These are phyloP conservation scores for Pelmatolapia mariae DNA, from an alignment of 2,113 vertebrate genomes.

Conservation along the genomic window DNA sequence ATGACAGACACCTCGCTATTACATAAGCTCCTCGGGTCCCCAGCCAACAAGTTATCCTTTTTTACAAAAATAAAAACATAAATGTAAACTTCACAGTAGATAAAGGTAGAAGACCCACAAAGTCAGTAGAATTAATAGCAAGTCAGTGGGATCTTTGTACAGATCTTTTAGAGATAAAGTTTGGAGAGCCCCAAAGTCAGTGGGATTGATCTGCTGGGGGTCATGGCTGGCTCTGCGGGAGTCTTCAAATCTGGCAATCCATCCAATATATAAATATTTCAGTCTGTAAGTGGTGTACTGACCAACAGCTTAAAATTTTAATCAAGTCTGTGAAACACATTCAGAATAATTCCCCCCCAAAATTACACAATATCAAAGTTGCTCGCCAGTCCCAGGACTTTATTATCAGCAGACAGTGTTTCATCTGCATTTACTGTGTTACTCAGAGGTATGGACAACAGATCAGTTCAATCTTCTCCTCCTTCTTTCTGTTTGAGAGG, in stretches of 20 bases:
- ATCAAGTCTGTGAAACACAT: neutral
- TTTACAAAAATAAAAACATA: neutral
- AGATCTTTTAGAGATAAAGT: neutral
- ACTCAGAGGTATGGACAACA: neutral
- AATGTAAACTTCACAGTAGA: neutral
- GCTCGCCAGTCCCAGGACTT: neutral
- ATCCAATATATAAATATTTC: neutral
- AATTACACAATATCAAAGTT: neutral
- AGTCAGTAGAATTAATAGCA: neutral
- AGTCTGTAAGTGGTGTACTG: neutral
- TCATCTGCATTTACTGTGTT: neutral
- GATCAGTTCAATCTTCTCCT: constrained; percentile 12
- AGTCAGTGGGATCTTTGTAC: neutral
- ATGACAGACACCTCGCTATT: neutral
- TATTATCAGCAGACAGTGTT: neutral
- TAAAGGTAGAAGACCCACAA: neutral
- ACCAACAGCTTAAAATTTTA: neutral
- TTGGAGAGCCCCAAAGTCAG: neutral
- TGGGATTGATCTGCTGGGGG: neutral
- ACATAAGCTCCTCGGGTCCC: neutral
- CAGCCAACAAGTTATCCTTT: neutral
- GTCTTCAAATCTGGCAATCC: neutral
- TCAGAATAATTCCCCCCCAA: no score
- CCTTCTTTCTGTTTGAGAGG: constrained; percentile 11
- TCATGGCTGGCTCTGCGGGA: neutral